Evolutionary conservation across 1,140 invertebrate species (phyloP).

Genomic region (Orchestia grillus): DNA sequence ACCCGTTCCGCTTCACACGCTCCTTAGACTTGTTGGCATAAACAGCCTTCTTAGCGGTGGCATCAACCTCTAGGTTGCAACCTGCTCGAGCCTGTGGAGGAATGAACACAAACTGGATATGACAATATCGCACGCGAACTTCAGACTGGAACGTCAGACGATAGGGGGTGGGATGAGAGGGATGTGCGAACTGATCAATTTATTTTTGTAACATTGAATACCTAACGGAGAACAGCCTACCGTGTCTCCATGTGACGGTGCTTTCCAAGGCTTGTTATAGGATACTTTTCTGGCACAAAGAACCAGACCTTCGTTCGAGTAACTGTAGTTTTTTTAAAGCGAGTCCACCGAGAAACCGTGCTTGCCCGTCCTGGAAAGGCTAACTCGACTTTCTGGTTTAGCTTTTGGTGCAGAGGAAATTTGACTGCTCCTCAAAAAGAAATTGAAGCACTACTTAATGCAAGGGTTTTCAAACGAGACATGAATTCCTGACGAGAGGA

Average conservation of each 20-base stretch:
- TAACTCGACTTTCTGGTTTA: not conserved
- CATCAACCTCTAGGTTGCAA: not conserved
- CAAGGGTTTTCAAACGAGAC: not conserved
- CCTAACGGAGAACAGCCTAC: not conserved
- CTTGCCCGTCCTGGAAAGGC: not conserved
- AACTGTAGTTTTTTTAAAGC: not conserved
- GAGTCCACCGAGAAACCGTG: not conserved
- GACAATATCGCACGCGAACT: not conserved
- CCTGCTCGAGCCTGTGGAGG: not conserved
- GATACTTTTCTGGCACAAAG: not conserved
- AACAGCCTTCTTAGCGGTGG: not conserved
- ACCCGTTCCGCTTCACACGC: constrained; percentile 3
- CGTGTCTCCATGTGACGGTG: not conserved
- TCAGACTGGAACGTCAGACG: not conserved
- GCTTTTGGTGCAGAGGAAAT: not conserved
- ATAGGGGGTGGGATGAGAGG: too few relatives aligned
- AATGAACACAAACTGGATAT: not conserved
- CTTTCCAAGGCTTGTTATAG: not conserved
- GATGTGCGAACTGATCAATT: not conserved
- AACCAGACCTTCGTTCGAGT: not conserved
- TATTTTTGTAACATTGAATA: not conserved
- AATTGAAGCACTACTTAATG: not conserved
- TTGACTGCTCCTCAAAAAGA: not conserved
- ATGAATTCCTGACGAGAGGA: not conserved
- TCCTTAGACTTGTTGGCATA: not conserved